Percentiles rank a stretch among this genome's conserved stretches.
Evolutionary conservation across 1,140 invertebrate genomes (phyloP).

Genomic region (Cyrtorhinus lividipennis): DNA sequence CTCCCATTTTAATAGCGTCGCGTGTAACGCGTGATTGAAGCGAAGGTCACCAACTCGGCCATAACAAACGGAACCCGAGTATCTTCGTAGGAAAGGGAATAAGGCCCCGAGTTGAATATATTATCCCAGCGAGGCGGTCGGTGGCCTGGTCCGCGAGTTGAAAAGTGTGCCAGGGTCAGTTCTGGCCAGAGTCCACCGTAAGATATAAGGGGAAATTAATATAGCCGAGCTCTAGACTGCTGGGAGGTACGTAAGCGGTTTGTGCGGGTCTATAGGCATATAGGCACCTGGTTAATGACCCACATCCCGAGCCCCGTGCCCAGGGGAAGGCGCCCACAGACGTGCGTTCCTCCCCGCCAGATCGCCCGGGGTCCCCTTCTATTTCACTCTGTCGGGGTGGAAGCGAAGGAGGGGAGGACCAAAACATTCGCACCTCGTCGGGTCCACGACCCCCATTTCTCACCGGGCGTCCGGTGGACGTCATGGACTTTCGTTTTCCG

Average conservation of each 20-base stretch:
- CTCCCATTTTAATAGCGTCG: too few species aligned
- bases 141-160: not conserved
- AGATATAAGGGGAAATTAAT: not conserved
- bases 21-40: too few species aligned
- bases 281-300: not conserved
- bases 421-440: not conserved
- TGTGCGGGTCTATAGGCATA: not conserved
- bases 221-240: not conserved
- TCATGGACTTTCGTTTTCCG: not conserved
- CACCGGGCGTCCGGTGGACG: not conserved
- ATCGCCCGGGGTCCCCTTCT: too few species aligned
- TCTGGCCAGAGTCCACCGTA: too few species aligned
- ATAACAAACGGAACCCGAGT: too few species aligned
- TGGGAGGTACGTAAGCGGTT: not conserved
- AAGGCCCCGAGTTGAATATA: too few species aligned
- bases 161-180: not conserved
- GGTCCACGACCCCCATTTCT: not conserved
- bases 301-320: not conserved
- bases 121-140: not conserved
- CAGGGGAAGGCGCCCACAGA: not conserved
- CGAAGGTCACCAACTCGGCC: too few species aligned
- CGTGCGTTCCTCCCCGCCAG: not conserved
- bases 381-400: not conserved
- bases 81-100: too few species aligned
- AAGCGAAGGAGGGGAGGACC: too few species aligned